Conservation (phyloP, 2,888 invertebrate genomes). For the Pollenia labialis region DNA sequence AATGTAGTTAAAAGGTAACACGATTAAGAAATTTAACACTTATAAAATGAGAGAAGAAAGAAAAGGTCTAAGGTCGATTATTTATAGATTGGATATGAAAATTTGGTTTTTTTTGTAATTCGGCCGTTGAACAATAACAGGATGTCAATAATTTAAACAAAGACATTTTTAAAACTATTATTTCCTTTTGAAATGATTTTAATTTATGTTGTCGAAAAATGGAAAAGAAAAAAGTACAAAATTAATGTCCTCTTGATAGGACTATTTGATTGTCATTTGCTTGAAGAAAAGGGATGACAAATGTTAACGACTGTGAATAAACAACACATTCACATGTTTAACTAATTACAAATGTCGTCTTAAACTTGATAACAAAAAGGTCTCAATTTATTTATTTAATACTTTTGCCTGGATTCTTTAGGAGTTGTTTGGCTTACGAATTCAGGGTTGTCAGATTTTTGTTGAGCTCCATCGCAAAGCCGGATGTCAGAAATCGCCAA, state of each 20-base stretch:
- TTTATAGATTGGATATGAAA: constrained; percentile 41
- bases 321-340: constrained; percentile 30
- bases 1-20: constrained; percentile 28
- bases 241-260: constrained; percentile 29
- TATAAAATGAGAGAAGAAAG: neutral
- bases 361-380: constrained; percentile 24
- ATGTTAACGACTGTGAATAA: constrained; percentile 35
- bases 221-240: neutral
- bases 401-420: no score
- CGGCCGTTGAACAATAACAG: constrained; percentile 41
- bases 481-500: no score
- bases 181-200: constrained; percentile 31
- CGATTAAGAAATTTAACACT: constrained; percentile 68
- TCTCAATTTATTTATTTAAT: no score
- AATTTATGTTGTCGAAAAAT: constrained; percentile 27
- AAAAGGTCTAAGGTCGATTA: constrained; percentile 55
- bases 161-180: constrained; percentile 62
- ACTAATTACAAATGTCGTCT: constrained; percentile 56
- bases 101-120: constrained; percentile 45
- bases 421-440: neutral
- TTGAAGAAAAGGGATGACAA: constrained; percentile 26
- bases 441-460: no score
- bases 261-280: constrained; percentile 5
- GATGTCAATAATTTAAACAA: constrained; percentile 68
- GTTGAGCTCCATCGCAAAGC: no score